Percentiles rank a stretch among this genome's conserved stretches.
Conservation (phyloP, 2,888 invertebrate genomes). For the Phaedon cochleariae region DNA sequence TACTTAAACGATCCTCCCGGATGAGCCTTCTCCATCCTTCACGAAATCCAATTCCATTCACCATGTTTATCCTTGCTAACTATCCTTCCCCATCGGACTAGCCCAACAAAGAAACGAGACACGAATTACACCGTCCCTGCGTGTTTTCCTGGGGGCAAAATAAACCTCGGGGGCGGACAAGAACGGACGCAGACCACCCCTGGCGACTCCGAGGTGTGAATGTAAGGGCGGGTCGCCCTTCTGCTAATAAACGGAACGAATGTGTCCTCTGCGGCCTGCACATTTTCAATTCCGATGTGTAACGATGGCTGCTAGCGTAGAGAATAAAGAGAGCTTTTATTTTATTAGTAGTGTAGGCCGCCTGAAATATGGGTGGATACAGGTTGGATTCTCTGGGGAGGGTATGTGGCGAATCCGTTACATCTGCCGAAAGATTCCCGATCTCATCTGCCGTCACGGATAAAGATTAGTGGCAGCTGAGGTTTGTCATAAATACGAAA, state of each 20-base stretch:
- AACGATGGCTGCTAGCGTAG: not conserved
- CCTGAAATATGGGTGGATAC: not conserved
- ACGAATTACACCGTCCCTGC: constrained; percentile 30
- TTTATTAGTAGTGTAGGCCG: constrained; percentile 16
- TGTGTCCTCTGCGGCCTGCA: constrained; percentile 33
- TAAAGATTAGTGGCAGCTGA: not conserved
- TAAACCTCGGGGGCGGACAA: constrained; percentile 27
- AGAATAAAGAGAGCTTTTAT: constrained; percentile 3
- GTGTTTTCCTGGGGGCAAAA: constrained; percentile 26
- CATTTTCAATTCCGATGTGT: constrained; percentile 33
- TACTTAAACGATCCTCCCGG: not conserved
- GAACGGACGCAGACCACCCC: constrained; percentile 24
- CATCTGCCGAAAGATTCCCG: not conserved
- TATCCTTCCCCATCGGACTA: constrained; percentile 32
- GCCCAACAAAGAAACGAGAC: constrained; percentile 30
- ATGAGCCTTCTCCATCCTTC: not conserved
- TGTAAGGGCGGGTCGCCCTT: constrained; percentile 31
- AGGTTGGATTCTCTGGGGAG: constrained; percentile 10
- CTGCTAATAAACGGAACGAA: constrained; percentile 29
- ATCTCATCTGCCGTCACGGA: not conserved
- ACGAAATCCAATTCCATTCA: constrained; percentile 32
- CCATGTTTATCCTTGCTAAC: constrained; percentile 36
- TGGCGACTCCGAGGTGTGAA: constrained; percentile 29
- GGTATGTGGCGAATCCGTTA: not conserved
- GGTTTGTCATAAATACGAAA: not conserved